Base-by-base conservation (phyloP, 2,797 vertebrate species). In the Pterois miles region DNA sequence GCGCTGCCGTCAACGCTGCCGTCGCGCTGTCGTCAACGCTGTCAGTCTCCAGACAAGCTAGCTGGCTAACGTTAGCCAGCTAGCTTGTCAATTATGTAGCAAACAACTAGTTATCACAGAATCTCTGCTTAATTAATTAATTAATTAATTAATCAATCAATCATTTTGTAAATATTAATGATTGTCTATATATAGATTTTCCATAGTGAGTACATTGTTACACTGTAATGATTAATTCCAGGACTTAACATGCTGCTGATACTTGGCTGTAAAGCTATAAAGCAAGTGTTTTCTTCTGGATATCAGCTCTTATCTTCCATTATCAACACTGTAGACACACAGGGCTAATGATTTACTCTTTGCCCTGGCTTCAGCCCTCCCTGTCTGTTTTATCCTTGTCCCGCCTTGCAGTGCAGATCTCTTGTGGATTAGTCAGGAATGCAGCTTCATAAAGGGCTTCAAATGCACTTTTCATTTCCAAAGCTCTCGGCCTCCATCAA, bases 361-460 rank as follows among this genome's bases (percentile, higher is more conserved):
- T 65, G 27, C 8, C 10, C 23, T 20, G 22, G 4, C 40, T 33
- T 27, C 13, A 23, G 59, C 38, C 46, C 65, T 63, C 36, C 38
- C n/a, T 14, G 25, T 70, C 43, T 68, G 46, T 68, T 76, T 48
- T 74, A 3, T 59, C 38, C 38, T 40, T 40, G 40, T 43, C 7
- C n/a, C n/a, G n/a, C 22, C 38, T 80, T 50, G 50, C 43, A 60
- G 38, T 1, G 25, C 76, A 80, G 71, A 80, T 84, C 84, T 85
- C 73, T 43, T 65, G 72, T 57, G 86, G 89, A 87, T 91, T 80
- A 86, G 73, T 66, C 40, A 82, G 85, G 91, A 93, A 92, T 90
- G 84, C 64, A 2, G 79, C 86, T 89, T 90, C 84, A 89, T 80
- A 63, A 81, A 31, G 54, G 71, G 71, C 78, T 84, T 82, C 80